Evolutionary conservation across 1,140 invertebrate species (phyloP).

Genomic region (Eumeta japonica): DNA sequence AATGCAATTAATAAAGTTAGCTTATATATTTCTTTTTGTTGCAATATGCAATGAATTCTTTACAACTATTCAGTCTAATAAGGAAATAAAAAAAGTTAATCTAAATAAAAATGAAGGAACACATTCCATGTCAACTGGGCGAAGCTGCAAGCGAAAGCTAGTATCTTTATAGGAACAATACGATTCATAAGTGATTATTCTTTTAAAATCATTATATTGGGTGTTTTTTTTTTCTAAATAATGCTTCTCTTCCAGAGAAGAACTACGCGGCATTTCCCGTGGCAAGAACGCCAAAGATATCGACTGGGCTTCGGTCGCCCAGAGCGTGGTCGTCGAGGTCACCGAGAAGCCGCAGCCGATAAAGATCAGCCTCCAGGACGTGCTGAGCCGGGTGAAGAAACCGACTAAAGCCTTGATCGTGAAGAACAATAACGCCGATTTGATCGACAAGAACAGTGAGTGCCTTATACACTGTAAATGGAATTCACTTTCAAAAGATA

Average conservation of each 20-base stretch:
- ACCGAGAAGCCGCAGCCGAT: slow-evolving; percentile 76
- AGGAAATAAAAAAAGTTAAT: too few species aligned
- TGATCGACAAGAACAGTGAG: slow-evolving; percentile 58
- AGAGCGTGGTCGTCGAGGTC: slow-evolving; percentile 35
- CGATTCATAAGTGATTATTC: not conserved
- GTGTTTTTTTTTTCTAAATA: not conserved
- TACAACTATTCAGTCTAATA: too few species aligned
- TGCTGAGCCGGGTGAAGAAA: slow-evolving; percentile 68
- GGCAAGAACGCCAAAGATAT: slow-evolving; percentile 80
- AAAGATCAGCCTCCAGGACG: slow-evolving; percentile 74
- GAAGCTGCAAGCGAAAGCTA: too few species aligned
- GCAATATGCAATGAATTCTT: too few species aligned
- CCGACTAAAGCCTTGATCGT: slow-evolving; percentile 59
- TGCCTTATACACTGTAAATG: slow-evolving; percentile 11
- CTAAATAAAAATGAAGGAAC: too few species aligned
- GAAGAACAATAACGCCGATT: slow-evolving; percentile 46
- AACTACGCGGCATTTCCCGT: slow-evolving; percentile 78
- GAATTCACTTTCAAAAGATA: too few species aligned
- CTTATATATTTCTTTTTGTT: too few species aligned
- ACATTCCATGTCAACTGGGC: too few species aligned
- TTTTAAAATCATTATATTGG: not conserved
- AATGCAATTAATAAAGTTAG: too few species aligned
- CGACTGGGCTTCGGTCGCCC: slow-evolving; percentile 76
- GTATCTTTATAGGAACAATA: too few species aligned
- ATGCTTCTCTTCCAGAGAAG: slow-evolving; percentile 65